Percentiles rank a stretch among this genome's conserved stretches.
Evolutionary conservation across 2,888 invertebrate genomes (phyloP).

Genomic region (Ormia ochracea): DNA sequence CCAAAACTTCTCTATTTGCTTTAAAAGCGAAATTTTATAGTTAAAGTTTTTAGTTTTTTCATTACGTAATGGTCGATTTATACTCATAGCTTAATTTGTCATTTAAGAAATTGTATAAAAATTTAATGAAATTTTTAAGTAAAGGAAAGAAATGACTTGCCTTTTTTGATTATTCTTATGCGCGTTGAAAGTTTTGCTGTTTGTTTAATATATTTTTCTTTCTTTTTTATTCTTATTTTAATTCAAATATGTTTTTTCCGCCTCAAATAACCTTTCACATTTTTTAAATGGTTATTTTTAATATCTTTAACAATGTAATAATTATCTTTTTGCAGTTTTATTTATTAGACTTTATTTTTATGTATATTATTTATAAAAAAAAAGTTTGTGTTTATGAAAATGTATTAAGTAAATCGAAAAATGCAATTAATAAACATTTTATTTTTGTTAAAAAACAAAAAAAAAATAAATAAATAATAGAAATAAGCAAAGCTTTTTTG

Average conservation of each 20-base stretch:
- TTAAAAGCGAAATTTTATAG: not conserved
- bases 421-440: too few relatives aligned
- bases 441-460: too few relatives aligned
- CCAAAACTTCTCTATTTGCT: not conserved
- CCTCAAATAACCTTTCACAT: conserved; percentile 21
- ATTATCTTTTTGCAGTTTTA: not conserved
- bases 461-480: too few relatives aligned
- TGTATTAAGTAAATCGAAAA: too few relatives aligned
- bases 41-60: conserved; percentile 17
- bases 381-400: too few relatives aligned
- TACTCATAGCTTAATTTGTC: conserved; percentile 9
- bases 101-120: conserved; percentile 1
- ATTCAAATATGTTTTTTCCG: not conserved
- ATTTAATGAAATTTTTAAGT: not conserved
- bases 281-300: not conserved
- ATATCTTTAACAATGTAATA: not conserved
- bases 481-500: too few relatives aligned
- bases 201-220: not conserved
- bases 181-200: conserved; percentile 5
- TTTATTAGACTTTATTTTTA: too few relatives aligned
- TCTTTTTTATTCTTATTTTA: not conserved
- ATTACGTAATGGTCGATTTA: conserved; percentile 60
- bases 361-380: too few relatives aligned
- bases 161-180: not conserved
- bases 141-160: not conserved